Evolutionary conservation across 2,113 vertebrate species (phyloP), one percentile per base, ranked within the genome.

Genomic region (Leptobrachium leishanense): DNA sequence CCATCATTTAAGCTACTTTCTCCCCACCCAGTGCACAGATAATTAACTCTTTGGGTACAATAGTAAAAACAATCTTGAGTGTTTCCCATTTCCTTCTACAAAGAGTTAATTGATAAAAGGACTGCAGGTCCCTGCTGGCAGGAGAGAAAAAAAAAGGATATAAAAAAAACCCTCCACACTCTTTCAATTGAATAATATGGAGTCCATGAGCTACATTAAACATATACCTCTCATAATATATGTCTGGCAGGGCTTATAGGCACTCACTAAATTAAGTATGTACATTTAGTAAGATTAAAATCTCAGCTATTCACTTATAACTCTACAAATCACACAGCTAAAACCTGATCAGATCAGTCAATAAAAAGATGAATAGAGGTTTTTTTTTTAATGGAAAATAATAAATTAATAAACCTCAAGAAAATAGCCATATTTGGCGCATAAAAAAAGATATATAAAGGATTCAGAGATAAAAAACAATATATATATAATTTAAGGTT

Each of bases 261-360:
- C 77, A 80, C 77, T 80, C 77, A 80, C 71, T 80, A 74, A 74
- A 80, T 80, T 66, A 80, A 80, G 8, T 15, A 57, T 68, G 62
- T 74, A 66, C 77, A 80, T 80, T 80, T 59, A 74, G 70, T 80
- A 67, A 80, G 77, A 80, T 80, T 80, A 74, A 80, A 80, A 72
- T 66, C 77, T 53, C 68, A 53, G 77, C 69, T 66, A 57, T 66
- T 79, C 64, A 80, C 70, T 80, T 74, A 67, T 80, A 74, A 74
- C 41, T 3, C 77, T 67, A 80, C 71, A 68, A 80, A 74, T 74
- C 77, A 74, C 57, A 41, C 3, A 10, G 7, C 44, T 44, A 39
- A 12, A 46, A 68, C 46, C 65, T 76, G 46, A 40, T 43, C 77
- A 53, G 59, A 41, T 67, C 31, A 80, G 64, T 68, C 77, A 79